Evolutionary conservation across 1,140 invertebrate genomes (phyloP).

Genomic region (Solenopsis fugax): DNA sequence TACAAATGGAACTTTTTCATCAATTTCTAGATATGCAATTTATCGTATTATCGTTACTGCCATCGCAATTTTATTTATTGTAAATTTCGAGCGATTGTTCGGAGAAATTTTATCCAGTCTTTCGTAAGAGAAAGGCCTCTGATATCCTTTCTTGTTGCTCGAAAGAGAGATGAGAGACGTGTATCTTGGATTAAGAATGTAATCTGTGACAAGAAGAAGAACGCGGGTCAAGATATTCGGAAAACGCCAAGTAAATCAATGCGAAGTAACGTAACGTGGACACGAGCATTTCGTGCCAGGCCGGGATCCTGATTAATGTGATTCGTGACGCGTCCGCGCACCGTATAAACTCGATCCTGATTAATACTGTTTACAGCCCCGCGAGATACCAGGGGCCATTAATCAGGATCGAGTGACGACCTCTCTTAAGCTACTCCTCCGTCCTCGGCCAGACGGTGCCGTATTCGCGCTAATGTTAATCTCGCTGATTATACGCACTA

Average conservation of each 20-base stretch:
- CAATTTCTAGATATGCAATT: not conserved
- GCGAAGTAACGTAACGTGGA: constrained; percentile 50
- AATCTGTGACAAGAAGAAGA: not conserved
- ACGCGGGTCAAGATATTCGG: constrained; percentile 62
- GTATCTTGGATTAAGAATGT: constrained; percentile 3
- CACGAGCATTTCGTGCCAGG: constrained; percentile 70
- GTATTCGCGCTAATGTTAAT: constrained; percentile 49
- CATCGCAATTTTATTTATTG: not conserved
- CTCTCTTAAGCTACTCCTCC: constrained; percentile 64
- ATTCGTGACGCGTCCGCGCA: constrained; percentile 70
- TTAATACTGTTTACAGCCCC: constrained; percentile 81
- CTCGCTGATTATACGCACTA: constrained; percentile 19
- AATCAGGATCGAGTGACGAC: constrained; percentile 81
- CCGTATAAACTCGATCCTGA: constrained; percentile 79
- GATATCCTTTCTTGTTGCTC: not conserved
- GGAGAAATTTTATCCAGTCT: not conserved
- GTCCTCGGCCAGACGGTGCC: not conserved
- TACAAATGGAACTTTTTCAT: not conserved
- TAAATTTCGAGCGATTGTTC: not conserved
- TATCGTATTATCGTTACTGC: not conserved
- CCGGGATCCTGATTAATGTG: constrained; percentile 79
- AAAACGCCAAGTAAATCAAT: constrained; percentile 72
- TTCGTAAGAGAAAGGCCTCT: not conserved
- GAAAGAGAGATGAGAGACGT: not conserved
- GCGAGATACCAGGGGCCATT: constrained; percentile 75